Evolutionary conservation across 2,888 invertebrate species (phyloP), one percentile per base, ranked within the genome.

Genomic region (Sylvicola cinctus): DNA sequence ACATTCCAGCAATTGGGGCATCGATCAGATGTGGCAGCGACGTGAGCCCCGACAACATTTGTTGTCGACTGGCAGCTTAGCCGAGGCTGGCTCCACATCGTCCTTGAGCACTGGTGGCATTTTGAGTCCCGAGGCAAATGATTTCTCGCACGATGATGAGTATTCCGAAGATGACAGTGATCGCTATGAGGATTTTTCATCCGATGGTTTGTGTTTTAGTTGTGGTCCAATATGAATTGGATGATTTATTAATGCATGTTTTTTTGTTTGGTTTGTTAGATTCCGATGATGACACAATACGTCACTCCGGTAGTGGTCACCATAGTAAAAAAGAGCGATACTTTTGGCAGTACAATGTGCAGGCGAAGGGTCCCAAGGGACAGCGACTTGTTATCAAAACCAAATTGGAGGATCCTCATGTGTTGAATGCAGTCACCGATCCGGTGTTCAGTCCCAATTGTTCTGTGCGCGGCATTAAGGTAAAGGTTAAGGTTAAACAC

Each of bases 291-390:
- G 65, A 74, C 25, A 25, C 11, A 8, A 11, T 11, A 8, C 64
- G 49, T 8, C 41, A 40, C 14, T 40, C 40, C 40, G 51, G 51
- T 37, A 17, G 36, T 33, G 25, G 33, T 5, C 34, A 36, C 14
- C 48, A 51, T 39, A 54, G 53, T 41, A 84, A 81, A 54, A 81
- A 76, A 45, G 87, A 88, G 49, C 68, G 78, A 39, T 93, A 69
- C 59, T 95, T 96, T 55, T 96, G 96, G 95, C 95, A 95, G 55
- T 96, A 96, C 57, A 96, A 96, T 62, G 88, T 93, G 1, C 95
- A 95, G 60, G 84, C 93, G 2, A 91, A 96, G 60, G 93, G 96
- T 2, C 91, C 95, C 4, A 91, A 96, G 61, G 91, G 93, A 29
- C 87, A 90, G 55, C 66, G 88, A 41, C 63, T 88, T 40, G 74